These are phyloP conservation scores for Phengaris arion DNA, from an alignment of 2,888 invertebrate species.

Conservation along the genomic window DNA sequence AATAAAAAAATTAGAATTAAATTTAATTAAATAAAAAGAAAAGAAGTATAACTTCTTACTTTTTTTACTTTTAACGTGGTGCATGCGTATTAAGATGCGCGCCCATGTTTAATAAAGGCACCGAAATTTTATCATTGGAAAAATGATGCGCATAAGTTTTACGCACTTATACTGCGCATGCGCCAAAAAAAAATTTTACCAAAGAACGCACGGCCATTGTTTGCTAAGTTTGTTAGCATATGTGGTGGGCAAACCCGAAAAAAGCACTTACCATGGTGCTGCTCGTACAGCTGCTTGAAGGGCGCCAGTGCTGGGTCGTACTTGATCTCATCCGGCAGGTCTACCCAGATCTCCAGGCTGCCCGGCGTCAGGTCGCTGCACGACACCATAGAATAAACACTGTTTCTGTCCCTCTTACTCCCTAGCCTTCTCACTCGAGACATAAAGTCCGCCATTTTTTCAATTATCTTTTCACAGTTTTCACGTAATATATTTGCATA, in stretches of 20 bases:
- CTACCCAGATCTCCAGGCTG: constrained; percentile 82
- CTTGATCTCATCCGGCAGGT: constrained; percentile 82
- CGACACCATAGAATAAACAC: constrained; percentile 70
- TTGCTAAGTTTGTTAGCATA: neutral
- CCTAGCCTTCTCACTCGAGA: constrained; percentile 43
- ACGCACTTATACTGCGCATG: too few relatives aligned
- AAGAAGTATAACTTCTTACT: too few relatives aligned
- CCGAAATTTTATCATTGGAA: too few relatives aligned
- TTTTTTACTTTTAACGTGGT: too few relatives aligned
- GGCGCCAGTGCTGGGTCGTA: constrained; percentile 82
- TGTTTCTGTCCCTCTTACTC: constrained; percentile 46
- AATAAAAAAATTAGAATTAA: too few relatives aligned
- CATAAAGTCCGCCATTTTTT: constrained; percentile 48
- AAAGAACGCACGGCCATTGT: too few relatives aligned
- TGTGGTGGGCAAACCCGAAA: neutral
- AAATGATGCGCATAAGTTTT: too few relatives aligned
- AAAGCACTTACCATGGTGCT: constrained; percentile 61
- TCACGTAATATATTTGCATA: neutral
- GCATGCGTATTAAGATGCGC: too few relatives aligned
- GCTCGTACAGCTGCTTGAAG: constrained; percentile 79
- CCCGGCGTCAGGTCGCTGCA: constrained; percentile 81
- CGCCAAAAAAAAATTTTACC: too few relatives aligned
- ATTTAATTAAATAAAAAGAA: too few relatives aligned
- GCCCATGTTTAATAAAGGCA: too few relatives aligned
- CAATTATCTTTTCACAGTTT: neutral